phyloP scores from a whole-genome alignment of 1,140 invertebrate genomes.

The Hylaeus anthracinus region DNA sequence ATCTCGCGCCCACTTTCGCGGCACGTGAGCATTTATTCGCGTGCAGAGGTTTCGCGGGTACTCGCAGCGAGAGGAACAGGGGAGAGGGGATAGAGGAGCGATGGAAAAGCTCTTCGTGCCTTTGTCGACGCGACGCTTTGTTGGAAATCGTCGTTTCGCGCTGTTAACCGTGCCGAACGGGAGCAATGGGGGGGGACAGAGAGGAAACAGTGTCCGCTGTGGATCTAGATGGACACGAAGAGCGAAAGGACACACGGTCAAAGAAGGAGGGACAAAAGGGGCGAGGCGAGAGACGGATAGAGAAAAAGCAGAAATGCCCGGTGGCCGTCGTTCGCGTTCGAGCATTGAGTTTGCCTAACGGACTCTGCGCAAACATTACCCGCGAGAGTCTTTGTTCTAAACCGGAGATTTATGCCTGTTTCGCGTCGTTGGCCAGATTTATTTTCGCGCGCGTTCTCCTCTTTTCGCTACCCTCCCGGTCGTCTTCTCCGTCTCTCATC shows the following conservation, averaged over 20 bases:
- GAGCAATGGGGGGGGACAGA: neutral
- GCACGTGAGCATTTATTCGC: constrained; percentile 30
- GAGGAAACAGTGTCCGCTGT: constrained; percentile 6
- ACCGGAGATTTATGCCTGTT: constrained; percentile 57
- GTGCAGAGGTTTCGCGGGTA: neutral
- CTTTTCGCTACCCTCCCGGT: too few species aligned
- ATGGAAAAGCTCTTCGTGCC: constrained; percentile 15
- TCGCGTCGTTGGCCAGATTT: constrained; percentile 53
- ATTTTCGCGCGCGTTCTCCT: constrained; percentile 16
- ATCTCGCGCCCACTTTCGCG: neutral
- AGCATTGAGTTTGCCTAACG: constrained; percentile 60
- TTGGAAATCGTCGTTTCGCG: constrained; percentile 42
- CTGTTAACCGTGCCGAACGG: constrained; percentile 40
- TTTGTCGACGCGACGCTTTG: constrained; percentile 30
- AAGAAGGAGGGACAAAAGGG: constrained; percentile 2
- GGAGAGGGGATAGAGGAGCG: neutral
- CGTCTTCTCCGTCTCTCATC: neutral
- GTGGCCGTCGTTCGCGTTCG: constrained; percentile 51
- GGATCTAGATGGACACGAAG: neutral
- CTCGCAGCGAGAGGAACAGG: neutral
- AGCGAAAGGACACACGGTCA: neutral
- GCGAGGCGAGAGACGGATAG: neutral
- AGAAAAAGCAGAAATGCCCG: constrained; percentile 31
- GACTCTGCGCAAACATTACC: constrained; percentile 54
- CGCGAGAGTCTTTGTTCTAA: constrained; percentile 59